Base-by-base conservation (phyloP, 2,888 invertebrate genomes). In the Nymphalis urticae region DNA sequence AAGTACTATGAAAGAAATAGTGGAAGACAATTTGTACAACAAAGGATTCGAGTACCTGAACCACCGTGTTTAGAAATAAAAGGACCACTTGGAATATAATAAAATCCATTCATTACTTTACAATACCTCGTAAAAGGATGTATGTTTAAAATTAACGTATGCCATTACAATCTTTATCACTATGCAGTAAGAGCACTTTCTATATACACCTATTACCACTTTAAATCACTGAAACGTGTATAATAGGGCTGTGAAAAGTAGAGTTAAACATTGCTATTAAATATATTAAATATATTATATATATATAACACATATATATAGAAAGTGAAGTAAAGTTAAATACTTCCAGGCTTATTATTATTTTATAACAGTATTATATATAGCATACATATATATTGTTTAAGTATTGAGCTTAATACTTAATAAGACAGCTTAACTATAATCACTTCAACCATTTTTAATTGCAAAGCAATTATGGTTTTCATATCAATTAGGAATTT, bases 31-130 rank as follows among this genome's bases (percentile, higher is more conserved):
- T 67, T 65, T 54, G 64, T 64, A 68, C 51, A 69, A 68, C 54
- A 64, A 68, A 71, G 56, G 48, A n/a, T 68, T 68, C 62, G 42
- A 69, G 64, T 72, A 72, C 67, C 68, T 70, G 67, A 50, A 59
- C 65, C 59, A 62, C 62, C 47, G 50, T 51, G 24, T 36, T 54
- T 27, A 16, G 27, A 47, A 27, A 63, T 68, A 67, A 64, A 60
- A 66, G 56, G 66, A 48, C 7, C 19, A 65, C 51, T 62, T 63
- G 51, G 36, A 64, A 27, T 54, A 66, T 21, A 62, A 62, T n/a
- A 47, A n/a, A 66, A 48, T 21, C 51, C 59, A 62, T 70, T 60
- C 66, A 47, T 48, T 50, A 51, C 5, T 53, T 63, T 54, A 32
- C 21, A 62, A 66, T 64, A 58, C 58, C 19, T 8, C 58, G 21